A percentile compares a stretch with the other conserved stretches of the same genome.
Evolutionary conservation across 1,140 invertebrate species (phyloP).

Genomic region (Argopecten irradians): DNA sequence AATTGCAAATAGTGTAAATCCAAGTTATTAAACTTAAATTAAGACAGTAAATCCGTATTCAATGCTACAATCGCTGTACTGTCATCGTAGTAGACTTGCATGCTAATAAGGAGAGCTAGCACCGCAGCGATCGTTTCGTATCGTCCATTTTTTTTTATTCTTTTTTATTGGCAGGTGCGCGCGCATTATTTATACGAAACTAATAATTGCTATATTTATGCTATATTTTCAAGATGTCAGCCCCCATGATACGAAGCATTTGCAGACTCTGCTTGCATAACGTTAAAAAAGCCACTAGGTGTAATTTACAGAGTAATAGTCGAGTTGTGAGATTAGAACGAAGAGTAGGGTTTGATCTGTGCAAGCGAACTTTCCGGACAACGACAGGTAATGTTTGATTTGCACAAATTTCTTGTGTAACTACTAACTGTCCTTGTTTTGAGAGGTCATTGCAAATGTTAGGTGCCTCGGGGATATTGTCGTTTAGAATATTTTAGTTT

Average conservation of each 20-base stretch:
- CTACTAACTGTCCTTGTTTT: neutral
- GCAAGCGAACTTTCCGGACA: conserved; percentile 15
- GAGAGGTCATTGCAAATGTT: neutral
- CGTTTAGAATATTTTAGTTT: too few relatives aligned
- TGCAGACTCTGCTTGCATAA: conserved; percentile 36
- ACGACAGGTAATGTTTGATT: conserved; percentile 10
- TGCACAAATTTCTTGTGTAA: neutral
- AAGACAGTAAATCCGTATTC: neutral
- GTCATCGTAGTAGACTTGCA: conserved; percentile 54
- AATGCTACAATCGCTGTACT: conserved; percentile 27
- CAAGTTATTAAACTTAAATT: neutral
- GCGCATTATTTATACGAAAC: conserved; percentile 1
- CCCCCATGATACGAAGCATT: conserved; percentile 51
- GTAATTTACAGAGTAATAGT: conserved; percentile 20
- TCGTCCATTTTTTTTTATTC: neutral
- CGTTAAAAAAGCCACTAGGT: neutral
- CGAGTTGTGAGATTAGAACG: neutral
- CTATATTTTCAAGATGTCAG: conserved; percentile 59
- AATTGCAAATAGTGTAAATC: neutral
- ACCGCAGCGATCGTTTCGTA: conserved; percentile 53
- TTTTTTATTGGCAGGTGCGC: neutral
- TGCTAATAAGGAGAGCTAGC: conserved; percentile 60
- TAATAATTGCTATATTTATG: neutral
- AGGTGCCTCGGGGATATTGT: too few relatives aligned
- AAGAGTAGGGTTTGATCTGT: neutral